Evolutionary conservation across 1,140 invertebrate species (phyloP), one percentile per base, ranked within the genome.

Genomic region (Eurytemora carolleeae): DNA sequence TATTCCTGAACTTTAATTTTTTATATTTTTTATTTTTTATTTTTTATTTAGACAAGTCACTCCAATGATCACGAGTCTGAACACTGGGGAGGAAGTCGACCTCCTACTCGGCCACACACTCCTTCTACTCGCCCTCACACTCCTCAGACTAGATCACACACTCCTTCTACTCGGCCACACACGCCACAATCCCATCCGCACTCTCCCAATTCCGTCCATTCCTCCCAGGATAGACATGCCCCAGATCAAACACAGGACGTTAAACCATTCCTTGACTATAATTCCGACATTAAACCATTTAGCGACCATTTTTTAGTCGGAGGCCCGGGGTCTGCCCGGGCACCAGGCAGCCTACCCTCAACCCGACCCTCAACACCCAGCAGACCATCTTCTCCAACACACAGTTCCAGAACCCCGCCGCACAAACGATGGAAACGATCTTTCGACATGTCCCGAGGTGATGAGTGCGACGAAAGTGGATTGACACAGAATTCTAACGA

Each of bases 391-490:
- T 21, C 54, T 17, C 52, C 53, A n/a, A 20, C 59, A 21, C 52
- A 22, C 16, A 62, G 26, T 25, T 22, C 60, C 1, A 2, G 60
- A 18, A 62, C 60, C 3, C 60, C 60, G 2, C 60, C 60, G 17
- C 60, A 53, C 17, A 62, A 62, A 24, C 21, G 60, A n/a, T 62
- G 60, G 60, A 62, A 62, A 25, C 53, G 60, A 19, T 62, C 60
- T 7, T 62, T 62, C 26, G 60, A 62, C 24, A 57, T 62, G 52
- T 20, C 53, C 16, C 60, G 57, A 23, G 20, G 21, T 19, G 31
- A n/a, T n/a, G 31, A 44, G n/a, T 44, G n/a, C n/a, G 31, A 44
- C n/a, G 31, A n/a, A 44, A n/a, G 31, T 12, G n/a, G n/a, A 44
- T 44, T 7, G 31, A 44, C 31, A 12, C 31, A n/a, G 31, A 12